Conservation (phyloP, 2,113 vertebrate species). For the Dermatemys mawii region DNA sequence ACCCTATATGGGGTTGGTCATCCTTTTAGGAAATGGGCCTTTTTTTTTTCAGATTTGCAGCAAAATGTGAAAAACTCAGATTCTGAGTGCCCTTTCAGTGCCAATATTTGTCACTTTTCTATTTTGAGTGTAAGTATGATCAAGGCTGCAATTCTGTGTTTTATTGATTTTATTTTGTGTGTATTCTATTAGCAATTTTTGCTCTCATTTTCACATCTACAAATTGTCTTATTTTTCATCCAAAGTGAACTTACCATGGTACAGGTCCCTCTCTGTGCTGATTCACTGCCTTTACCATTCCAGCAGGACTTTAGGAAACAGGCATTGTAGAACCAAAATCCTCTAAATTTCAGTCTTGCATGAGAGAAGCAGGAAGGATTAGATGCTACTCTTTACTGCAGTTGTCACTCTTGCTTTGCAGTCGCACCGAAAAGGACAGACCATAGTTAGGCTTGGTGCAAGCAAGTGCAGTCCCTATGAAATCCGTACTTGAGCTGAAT, state of each 20-base stretch:
- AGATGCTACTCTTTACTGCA: not conserved
- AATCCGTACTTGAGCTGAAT: not conserved
- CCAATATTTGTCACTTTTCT: conserved; percentile 37
- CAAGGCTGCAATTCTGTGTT: not conserved
- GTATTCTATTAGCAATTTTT: not conserved
- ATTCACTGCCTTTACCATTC: conserved; percentile 1
- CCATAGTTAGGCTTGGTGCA: not conserved
- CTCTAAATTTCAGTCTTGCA: conserved; percentile 26
- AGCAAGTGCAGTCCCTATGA: not conserved
- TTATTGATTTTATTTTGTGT: conserved; percentile 2
- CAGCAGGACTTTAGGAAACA: conserved; percentile 26
- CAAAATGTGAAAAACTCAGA: conserved; percentile 35
- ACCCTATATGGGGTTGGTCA: not conserved
- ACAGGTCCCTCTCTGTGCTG: not conserved
- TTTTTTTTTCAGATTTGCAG: conserved; percentile 40
- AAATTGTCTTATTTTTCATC: conserved; percentile 35
- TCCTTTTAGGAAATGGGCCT: not conserved
- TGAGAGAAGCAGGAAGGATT: conserved; percentile 27
- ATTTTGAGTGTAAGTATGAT: not conserved
- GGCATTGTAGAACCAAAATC: conserved; percentile 1
- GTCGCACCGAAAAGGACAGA: not conserved
- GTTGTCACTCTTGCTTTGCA: not conserved
- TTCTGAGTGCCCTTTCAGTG: not conserved
- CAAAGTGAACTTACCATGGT: conserved; percentile 4
- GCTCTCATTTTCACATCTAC: conserved; percentile 22